Evolutionary conservation across 2,797 vertebrate species (phyloP).

Genomic region (Eulemur rubriventer): DNA sequence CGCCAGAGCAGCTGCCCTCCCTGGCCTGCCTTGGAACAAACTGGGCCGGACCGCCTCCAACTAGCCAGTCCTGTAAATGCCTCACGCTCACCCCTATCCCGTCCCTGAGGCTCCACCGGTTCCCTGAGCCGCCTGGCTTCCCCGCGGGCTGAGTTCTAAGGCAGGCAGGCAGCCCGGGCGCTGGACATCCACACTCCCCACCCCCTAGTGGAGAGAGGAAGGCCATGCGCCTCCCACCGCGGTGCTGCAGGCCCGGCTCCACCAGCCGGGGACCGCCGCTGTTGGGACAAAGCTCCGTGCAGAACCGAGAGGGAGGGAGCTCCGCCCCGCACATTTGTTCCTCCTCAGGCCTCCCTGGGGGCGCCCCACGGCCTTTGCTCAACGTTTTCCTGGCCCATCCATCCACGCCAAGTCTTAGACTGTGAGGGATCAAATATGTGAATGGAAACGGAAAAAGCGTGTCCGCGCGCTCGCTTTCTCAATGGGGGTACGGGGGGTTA

Average conservation of each 20-base stretch:
- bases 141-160: conserved; percentile 45
- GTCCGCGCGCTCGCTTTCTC: background rate
- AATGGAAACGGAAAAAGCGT: background rate
- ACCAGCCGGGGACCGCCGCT: fast-evolving
- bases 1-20: background rate
- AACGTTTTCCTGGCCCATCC: background rate
- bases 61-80: background rate
- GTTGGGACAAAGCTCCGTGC: fast-evolving
- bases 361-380: background rate
- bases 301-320: background rate
- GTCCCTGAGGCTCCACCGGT: background rate
- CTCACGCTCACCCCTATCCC: background rate
- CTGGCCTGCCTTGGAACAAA: background rate
- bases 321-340: background rate
- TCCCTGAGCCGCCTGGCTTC: background rate
- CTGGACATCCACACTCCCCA: conserved; percentile 70
- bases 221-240: conserved; percentile 43
- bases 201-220: conserved; percentile 75
- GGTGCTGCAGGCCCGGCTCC: background rate
- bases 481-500: background rate
- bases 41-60: background rate
- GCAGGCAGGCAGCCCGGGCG: conserved; percentile 24
- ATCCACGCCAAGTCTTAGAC: background rate
- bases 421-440: background rate
- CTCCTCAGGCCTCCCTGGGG: background rate